Evolutionary conservation across 2,797 vertebrate species (phyloP).

Genomic region (Oryzias dopingdopingensis): DNA sequence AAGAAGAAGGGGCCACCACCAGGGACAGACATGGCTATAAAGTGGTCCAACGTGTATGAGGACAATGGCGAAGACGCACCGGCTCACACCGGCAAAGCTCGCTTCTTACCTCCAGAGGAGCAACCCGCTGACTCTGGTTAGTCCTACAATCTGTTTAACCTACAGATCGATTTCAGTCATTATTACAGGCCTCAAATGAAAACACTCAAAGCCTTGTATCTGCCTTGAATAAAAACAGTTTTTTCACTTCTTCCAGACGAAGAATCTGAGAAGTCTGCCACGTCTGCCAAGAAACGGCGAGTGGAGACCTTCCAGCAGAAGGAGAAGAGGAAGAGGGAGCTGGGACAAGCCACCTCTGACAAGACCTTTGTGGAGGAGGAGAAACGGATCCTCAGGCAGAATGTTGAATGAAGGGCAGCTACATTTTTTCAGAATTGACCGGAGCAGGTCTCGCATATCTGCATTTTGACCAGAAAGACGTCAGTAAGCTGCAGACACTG

Average conservation of each 20-base stretch:
- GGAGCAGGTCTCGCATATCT: constrained; percentile 13
- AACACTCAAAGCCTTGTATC: no score
- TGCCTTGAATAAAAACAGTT: neutral
- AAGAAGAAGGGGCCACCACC: constrained; percentile 82
- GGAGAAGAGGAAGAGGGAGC: constrained; percentile 85
- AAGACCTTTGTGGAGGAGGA: constrained; percentile 85
- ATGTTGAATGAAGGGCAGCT: constrained; percentile 49
- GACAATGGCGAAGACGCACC: constrained; percentile 95
- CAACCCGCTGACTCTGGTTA: constrained; percentile 78
- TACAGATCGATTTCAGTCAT: no score
- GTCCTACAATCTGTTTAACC: constrained; percentile 5
- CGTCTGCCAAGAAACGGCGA: constrained; percentile 84
- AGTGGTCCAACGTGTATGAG: constrained; percentile 96
- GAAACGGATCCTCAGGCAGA: constrained; percentile 81
- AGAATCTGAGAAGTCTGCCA: constrained; percentile 71
- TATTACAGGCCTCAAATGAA: no score
- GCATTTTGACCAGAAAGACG: neutral
- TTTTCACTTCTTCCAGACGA: constrained; percentile 68
- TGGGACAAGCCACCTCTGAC: constrained; percentile 82
- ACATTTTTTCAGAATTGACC: constrained; percentile 6
- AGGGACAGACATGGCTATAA: constrained; percentile 94
- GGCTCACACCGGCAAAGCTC: constrained; percentile 67
- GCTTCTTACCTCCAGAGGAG: constrained; percentile 79
- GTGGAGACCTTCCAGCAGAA: constrained; percentile 87
- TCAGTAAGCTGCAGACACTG: constrained; percentile 6